A percentile compares a stretch with the other conserved stretches of the same genome.
These are phyloP conservation scores for Trematocara stigmaticum DNA, from an alignment of 2,113 vertebrate genomes.

Conservation along the genomic window DNA sequence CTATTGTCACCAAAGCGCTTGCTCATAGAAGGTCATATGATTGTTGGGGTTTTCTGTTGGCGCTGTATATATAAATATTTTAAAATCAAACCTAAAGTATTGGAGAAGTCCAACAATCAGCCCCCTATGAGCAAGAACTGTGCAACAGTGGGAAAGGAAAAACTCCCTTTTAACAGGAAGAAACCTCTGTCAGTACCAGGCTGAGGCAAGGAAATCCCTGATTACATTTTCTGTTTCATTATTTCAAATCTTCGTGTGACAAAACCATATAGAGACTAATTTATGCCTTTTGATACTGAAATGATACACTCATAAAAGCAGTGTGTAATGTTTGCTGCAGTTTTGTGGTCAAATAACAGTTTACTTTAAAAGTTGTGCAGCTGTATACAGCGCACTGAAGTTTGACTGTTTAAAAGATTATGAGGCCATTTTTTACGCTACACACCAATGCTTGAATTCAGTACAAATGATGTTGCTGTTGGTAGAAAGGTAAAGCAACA, in stretches of 20 bases:
- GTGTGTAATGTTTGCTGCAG: neutral
- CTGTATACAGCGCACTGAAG: accelerated
- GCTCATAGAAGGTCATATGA: accelerated
- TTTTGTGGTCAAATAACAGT: neutral
- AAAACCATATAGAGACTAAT: accelerated
- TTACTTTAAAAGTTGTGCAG: neutral
- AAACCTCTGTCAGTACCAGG: accelerated
- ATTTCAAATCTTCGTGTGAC: neutral
- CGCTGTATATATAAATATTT: accelerated
- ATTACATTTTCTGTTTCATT: neutral
- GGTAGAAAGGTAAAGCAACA: neutral
- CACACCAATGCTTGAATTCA: neutral
- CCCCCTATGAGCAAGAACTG: neutral
- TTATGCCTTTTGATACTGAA: neutral
- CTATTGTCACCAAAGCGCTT: accelerated
- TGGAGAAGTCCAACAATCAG: neutral
- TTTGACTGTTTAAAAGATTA: neutral
- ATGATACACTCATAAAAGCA: neutral
- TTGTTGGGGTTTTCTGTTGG: neutral
- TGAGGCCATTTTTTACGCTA: neutral
- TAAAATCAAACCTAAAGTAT: neutral
- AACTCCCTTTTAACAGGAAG: neutral
- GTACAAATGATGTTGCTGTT: neutral
- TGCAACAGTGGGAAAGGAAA: neutral
- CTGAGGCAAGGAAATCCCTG: neutral